These are phyloP conservation scores for Parnassius apollo DNA, from an alignment of 2,888 invertebrate species.

Conservation along the genomic window DNA sequence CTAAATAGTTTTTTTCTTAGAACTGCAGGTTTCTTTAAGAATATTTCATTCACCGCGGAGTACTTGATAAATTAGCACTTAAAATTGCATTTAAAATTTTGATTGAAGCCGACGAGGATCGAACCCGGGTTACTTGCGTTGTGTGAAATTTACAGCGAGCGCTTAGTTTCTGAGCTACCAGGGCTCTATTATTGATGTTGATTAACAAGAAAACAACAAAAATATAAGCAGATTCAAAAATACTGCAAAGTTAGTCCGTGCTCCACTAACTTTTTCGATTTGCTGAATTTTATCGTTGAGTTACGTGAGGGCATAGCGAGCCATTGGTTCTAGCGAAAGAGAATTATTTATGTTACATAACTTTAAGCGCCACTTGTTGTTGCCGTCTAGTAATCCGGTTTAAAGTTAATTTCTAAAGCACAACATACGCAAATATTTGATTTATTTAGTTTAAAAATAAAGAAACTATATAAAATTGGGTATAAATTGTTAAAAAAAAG, in stretches of 20 bases:
- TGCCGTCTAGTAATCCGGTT: neutral
- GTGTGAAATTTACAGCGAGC: too few relatives aligned
- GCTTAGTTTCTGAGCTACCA: too few relatives aligned
- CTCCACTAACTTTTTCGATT: constrained; percentile 14
- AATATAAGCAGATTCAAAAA: neutral
- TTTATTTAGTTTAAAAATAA: too few relatives aligned
- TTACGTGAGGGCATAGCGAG: constrained; percentile 6
- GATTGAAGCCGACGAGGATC: too few relatives aligned
- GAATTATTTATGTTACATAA: constrained; percentile 15
- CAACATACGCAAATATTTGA: neutral
- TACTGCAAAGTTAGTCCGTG: constrained; percentile 3
- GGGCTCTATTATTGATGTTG: neutral
- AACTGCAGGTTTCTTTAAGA: too few relatives aligned
- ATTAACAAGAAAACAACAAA: neutral
- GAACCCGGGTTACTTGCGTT: too few relatives aligned
- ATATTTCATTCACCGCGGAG: too few relatives aligned
- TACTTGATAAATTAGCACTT: too few relatives aligned
- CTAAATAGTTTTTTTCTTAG: too few relatives aligned
- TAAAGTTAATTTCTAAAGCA: neutral
- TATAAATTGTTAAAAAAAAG: too few relatives aligned
- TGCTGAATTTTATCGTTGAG: constrained; percentile 17
- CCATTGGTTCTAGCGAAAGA: constrained; percentile 2
- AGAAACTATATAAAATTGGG: too few relatives aligned
- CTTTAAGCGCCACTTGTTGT: constrained; percentile 18
- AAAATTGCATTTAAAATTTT: too few relatives aligned